Evolutionary conservation across 2,113 vertebrate genomes (phyloP).

Genomic region (Tricholaema leucomelas): DNA sequence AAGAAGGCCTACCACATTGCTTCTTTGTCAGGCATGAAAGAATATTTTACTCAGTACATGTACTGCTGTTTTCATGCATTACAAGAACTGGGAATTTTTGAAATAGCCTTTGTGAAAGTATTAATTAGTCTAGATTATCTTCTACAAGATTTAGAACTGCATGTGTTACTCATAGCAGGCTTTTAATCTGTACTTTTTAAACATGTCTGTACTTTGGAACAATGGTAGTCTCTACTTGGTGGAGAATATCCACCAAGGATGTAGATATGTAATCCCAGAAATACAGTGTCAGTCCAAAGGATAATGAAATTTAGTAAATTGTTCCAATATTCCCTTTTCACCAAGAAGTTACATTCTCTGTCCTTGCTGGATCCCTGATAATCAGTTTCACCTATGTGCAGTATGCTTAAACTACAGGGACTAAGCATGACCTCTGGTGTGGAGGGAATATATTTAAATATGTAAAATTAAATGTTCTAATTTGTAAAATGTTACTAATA

Average conservation of each 20-base stretch:
- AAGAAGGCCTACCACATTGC: not conserved
- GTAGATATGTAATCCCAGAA: constrained; percentile 55
- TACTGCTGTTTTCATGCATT: constrained; percentile 43
- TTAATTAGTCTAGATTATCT: constrained; percentile 65
- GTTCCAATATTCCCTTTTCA: constrained; percentile 65
- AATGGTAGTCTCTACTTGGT: not conserved
- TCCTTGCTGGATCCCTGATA: constrained; percentile 58
- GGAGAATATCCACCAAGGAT: constrained; percentile 48
- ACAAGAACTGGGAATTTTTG: constrained; percentile 30
- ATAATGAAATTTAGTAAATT: constrained; percentile 39
- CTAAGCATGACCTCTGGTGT: not conserved
- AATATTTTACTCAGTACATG: constrained; percentile 48
- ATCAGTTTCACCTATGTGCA: constrained; percentile 55
- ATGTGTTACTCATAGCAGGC: not conserved
- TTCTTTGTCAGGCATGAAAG: constrained; percentile 35
- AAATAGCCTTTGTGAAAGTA: constrained; percentile 47
- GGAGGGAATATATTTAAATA: constrained; percentile 13
- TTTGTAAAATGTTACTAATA: not conserved
- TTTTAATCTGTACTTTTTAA: constrained; percentile 68
- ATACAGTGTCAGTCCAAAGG: constrained; percentile 40
- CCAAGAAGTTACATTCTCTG: constrained; percentile 49
- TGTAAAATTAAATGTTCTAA: not conserved
- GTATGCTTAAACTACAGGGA: constrained; percentile 4
- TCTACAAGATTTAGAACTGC: constrained; percentile 55
- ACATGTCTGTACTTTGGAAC: constrained; percentile 11